phyloP scores from a whole-genome alignment of 2,797 vertebrate species.

The Eupleurogrammus muticus region DNA sequence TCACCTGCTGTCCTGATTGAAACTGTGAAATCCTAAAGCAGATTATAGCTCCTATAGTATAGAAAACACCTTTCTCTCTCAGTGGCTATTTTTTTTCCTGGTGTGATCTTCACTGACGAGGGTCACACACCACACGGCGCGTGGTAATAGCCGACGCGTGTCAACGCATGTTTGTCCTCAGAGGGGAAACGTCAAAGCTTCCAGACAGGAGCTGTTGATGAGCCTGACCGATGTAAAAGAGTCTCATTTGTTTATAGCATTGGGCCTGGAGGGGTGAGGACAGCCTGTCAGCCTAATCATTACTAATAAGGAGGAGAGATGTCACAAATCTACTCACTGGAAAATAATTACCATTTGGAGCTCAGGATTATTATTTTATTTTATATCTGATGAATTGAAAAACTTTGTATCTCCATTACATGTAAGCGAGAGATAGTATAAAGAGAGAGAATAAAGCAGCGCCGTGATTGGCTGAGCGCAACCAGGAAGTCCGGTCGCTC shows the following conservation, averaged over 20 bases:
- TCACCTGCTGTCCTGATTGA: not conserved
- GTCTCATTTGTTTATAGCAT: conserved; percentile 37
- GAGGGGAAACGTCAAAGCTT: conserved; percentile 7
- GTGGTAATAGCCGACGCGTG: conserved; percentile 7
- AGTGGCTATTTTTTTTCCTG: not conserved
- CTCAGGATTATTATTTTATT: not conserved
- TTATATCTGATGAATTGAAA: not conserved
- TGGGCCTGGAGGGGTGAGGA: conserved; percentile 20
- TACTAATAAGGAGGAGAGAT: conserved; percentile 7
- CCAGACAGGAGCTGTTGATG: conserved; percentile 44
- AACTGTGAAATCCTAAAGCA: not conserved
- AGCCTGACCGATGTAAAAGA: conserved; percentile 41
- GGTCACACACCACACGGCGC: conserved; percentile 1
- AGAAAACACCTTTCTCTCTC: not conserved
- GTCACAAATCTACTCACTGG: conserved; percentile 23
- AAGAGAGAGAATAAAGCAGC: not conserved
- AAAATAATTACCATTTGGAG: not conserved
- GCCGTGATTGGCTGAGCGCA: conserved; percentile 72
- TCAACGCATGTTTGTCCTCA: conserved; percentile 34
- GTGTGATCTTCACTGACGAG: conserved; percentile 27
- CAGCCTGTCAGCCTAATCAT: conserved; percentile 25
- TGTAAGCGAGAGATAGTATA: not conserved
- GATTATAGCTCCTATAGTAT: not conserved
- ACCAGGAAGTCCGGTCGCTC: conserved; percentile 68
- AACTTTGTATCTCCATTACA: not conserved